Evolutionary conservation across 2,113 vertebrate genomes (phyloP), one percentile per base, ranked within the genome.

Genomic region (Trematocara marginatum): DNA sequence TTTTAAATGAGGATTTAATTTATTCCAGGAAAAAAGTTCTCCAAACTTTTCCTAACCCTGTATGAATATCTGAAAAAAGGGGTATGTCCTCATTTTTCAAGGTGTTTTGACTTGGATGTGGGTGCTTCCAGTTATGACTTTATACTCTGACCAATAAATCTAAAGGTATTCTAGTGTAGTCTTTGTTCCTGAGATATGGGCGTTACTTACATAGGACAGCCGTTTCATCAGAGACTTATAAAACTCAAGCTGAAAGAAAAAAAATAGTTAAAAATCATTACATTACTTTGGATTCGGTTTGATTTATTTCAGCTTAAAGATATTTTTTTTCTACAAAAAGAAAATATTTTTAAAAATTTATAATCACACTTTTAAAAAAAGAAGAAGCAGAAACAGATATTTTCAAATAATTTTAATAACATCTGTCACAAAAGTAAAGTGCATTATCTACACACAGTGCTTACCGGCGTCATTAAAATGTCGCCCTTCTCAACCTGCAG

Each of bases 181-280:
- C 29, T 34, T 34, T 59, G 56, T 59, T 59, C 18, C 15, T 59
- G 29, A 59, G 15, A 59, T 59, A 59, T 69, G 6, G 18, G 26
- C 11, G 7, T 57, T 53, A 93, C 93, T 91, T 79, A 92, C 91
- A 26, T 3, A 8, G 2, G 10, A 3, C n/a, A 86, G n/a, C 53
- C 13, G 3, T 7, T 7, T 76, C 85, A 91, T 92, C 59, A 93
- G 4, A 2, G 13, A 45, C 4, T 5, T 53, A 71, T 94, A 95
- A 79, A 95, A 92, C 1, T 12, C 10, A 3, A 78, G 0, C 94
- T 94, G 61, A 66, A 92, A 92, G 6, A 78, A 13, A 83, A 20
- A 61, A 61, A 61, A n/a, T 6, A 61, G 57, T 6, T 54, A 11
- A 56, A 26, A 42, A 4, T 79, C 78, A 47, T 23, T 23, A 45